Conservation (phyloP, 2,888 invertebrate genomes). For the Myopa tessellatipennis region DNA sequence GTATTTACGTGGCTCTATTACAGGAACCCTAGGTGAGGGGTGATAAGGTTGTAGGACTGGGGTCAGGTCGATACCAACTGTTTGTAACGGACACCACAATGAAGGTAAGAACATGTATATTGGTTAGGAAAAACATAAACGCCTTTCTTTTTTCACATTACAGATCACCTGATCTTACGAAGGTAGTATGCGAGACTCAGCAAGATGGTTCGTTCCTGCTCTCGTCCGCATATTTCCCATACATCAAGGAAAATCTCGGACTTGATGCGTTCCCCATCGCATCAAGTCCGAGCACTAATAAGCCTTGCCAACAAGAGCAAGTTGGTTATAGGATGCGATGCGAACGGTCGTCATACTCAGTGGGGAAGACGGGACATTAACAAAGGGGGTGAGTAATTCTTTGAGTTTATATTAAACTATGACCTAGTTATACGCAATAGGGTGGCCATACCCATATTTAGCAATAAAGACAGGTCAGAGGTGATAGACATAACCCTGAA, state of each 20-base stretch:
- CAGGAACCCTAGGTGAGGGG: slow-evolving; percentile 34
- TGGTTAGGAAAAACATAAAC: not conserved
- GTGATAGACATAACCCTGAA: too few species aligned
- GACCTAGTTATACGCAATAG: too few species aligned
- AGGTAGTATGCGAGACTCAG: not conserved
- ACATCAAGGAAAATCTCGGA: too few species aligned
- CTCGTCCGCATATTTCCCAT: not conserved
- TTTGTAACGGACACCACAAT: not conserved
- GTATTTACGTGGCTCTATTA: slow-evolving; percentile 35
- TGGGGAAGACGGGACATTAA: too few species aligned
- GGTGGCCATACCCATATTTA: too few species aligned
- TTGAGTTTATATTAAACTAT: too few species aligned
- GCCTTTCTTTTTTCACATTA: not conserved
- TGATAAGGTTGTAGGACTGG: not conserved
- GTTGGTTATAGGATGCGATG: too few species aligned
- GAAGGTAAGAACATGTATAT: slow-evolving; percentile 1
- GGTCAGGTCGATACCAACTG: not conserved
- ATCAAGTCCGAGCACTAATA: not conserved
- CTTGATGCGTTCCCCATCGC: too few species aligned
- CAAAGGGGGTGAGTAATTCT: too few species aligned
- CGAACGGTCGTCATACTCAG: too few species aligned
- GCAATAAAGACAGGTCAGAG: too few species aligned
- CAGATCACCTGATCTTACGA: not conserved
- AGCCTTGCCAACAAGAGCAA: too few species aligned
- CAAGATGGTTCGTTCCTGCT: not conserved